Evolutionary conservation across 2,113 vertebrate genomes (phyloP).

Genomic region (Reinhardtius hippoglossoides): DNA sequence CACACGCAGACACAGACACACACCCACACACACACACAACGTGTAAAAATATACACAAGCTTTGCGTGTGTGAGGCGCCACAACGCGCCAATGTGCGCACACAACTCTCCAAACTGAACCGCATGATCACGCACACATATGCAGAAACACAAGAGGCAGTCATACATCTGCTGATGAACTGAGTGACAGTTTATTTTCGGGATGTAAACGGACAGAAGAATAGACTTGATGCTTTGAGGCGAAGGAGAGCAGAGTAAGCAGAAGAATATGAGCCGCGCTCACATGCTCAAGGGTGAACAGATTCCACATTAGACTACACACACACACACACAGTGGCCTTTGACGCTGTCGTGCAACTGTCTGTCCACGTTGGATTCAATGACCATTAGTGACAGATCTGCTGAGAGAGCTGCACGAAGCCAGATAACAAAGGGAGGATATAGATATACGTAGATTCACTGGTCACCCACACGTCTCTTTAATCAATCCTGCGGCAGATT

Average conservation of each 20-base stretch:
- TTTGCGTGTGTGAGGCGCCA: neutral
- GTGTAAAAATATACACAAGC: slow-evolving; percentile 23
- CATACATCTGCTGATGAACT: slow-evolving; percentile 55
- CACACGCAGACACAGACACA: slow-evolving; percentile 28
- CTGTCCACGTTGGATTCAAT: slow-evolving; percentile 48
- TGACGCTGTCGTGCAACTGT: slow-evolving; percentile 42
- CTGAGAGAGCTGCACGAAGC: slow-evolving; percentile 35
- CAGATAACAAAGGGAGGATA: slow-evolving; percentile 49
- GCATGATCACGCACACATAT: neutral
- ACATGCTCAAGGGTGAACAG: slow-evolving; percentile 32
- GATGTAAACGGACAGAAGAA: slow-evolving; percentile 69
- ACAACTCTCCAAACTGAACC: slow-evolving; percentile 17
- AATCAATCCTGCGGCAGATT: slow-evolving; percentile 34
- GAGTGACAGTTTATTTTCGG: slow-evolving; percentile 76
- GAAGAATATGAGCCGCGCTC: slow-evolving; percentile 35
- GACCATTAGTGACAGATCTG: slow-evolving; percentile 54
- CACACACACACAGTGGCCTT: slow-evolving; percentile 14
- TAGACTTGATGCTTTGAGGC: slow-evolving; percentile 62
- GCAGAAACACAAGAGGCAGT: slow-evolving; percentile 23
- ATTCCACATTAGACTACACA: slow-evolving; percentile 34
- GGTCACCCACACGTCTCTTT: slow-evolving; percentile 39
- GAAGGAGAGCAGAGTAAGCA: slow-evolving; percentile 56
- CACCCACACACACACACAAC: slow-evolving; percentile 3
- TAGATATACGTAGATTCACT: slow-evolving; percentile 22
- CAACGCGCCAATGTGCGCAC: neutral